Base-by-base conservation (phyloP, 2,888 invertebrate species). In the Trachelus tabidus region DNA sequence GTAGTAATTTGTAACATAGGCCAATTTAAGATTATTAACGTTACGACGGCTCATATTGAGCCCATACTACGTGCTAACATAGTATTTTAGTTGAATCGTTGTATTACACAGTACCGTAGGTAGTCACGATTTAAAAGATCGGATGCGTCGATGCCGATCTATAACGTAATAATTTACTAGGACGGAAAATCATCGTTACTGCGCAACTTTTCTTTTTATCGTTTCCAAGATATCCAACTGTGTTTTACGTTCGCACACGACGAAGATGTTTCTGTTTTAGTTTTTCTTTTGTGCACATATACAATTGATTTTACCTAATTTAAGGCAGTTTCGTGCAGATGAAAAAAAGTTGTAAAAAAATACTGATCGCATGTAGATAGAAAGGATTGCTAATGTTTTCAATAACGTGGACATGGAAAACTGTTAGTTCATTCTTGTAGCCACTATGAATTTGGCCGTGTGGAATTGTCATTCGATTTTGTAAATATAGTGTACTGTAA, bases 1-100 rank as follows among this genome's bases (percentile, higher is more conserved):
- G 81, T 83, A 84, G 83, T 80, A 81, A 87, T 82, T 83, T 78
- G 81, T 73, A 86, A 84, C 80, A 78, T 85, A 87, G 85, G 85
- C 83, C 85, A 84, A 87, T 86, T 87, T 87, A 87, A 87, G 86
- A 86, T 86, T 83, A 83, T 85, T 85, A 85, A 87, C 82, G 83
- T 83, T 87, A 87, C 77, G 85, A 87, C 87, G 88, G 87, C 90
- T 90, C 90, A 90, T 89, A 90, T 90, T 90, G 90, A 90, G 90
- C 84, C 84, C 85, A 82, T 82, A 88, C 85, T 87, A 86, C 81
- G 83, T 81, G 83, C 87, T 87, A 85, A 87, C 84, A 86, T 83
- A 86, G 84, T 89, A 88, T 89, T 89, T 89, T 89, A 89, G 85
- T 88, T 86, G 85, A 88, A 86, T 88, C 87, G 87, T 89, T 87